Evolutionary conservation across 2,113 vertebrate species (phyloP).

Genomic region (Procavia capensis): DNA sequence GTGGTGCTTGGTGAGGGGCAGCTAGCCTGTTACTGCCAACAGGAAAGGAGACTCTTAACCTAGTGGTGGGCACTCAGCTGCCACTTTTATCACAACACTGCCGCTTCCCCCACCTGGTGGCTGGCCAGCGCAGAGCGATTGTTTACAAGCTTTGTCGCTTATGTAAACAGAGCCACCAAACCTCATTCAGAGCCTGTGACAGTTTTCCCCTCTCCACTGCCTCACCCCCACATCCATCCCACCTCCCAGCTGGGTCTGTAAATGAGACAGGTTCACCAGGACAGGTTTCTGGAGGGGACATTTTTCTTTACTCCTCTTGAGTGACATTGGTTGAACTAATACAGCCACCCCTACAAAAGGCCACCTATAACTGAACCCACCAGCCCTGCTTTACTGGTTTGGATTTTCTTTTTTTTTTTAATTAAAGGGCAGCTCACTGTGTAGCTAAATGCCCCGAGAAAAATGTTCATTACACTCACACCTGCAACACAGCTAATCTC

Average conservation of each 20-base stretch:
- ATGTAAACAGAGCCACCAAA: slow-evolving; percentile 28
- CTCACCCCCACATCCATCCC: not conserved
- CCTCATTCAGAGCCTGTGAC: slow-evolving; percentile 38
- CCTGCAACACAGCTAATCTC: not conserved
- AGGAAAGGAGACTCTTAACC: not conserved
- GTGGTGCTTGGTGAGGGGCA: not conserved
- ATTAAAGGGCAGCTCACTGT: not conserved
- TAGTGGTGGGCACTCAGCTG: not conserved
- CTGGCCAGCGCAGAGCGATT: not conserved
- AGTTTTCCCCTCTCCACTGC: not conserved
- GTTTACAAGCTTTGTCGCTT: slow-evolving; percentile 69
- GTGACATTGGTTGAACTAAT: fast-evolving
- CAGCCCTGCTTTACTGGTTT: not conserved
- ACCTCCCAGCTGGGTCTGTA: not conserved
- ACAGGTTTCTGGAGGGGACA: not conserved
- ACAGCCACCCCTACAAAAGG: not conserved
- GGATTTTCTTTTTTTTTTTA: slow-evolving; percentile 3
- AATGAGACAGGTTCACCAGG: not conserved
- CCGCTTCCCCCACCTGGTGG: not conserved
- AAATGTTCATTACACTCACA: not conserved
- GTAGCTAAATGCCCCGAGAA: not conserved
- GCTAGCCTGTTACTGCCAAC: not conserved
- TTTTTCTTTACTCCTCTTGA: not conserved
- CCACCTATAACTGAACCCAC: fast-evolving
- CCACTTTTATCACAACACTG: not conserved